These are phyloP conservation scores for Dryobotodes eremita DNA, from an alignment of 2,888 invertebrate genomes.

Conservation along the genomic window DNA sequence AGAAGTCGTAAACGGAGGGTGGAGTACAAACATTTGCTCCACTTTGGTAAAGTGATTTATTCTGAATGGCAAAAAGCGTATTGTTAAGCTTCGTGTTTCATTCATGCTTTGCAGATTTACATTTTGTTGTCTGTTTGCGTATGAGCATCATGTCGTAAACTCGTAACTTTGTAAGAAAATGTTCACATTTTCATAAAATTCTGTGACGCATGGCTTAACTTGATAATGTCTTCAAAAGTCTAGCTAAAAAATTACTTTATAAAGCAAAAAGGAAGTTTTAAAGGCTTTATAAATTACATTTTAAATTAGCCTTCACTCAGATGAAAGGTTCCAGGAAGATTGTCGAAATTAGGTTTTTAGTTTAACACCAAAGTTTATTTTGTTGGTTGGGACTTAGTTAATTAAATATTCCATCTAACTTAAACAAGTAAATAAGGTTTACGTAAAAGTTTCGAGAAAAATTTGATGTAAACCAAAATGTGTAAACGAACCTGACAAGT, in stretches of 20 bases:
- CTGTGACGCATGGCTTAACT: conserved; percentile 14
- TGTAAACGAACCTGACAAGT: conserved; percentile 39
- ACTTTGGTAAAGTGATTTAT: conserved; percentile 61
- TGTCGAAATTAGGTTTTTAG: conserved; percentile 13
- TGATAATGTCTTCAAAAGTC: conserved; percentile 24
- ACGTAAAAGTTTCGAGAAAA: neutral
- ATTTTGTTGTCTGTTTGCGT: conserved; percentile 49
- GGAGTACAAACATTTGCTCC: conserved; percentile 49
- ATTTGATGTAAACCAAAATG: conserved; percentile 8
- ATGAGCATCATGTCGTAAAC: conserved; percentile 34
- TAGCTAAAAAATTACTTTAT: conserved; percentile 3
- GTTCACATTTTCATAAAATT: conserved; percentile 43
- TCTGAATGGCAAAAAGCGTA: conserved; percentile 54
- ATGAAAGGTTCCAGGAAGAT: conserved; percentile 18
- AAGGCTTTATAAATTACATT: conserved; percentile 27
- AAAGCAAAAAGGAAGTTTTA: conserved; percentile 8
- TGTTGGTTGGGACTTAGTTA: neutral
- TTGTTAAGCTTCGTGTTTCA: conserved; percentile 52
- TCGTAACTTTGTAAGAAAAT: conserved; percentile 11
- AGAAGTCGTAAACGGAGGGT: conserved; percentile 50
- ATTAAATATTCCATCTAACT: conserved; percentile 25
- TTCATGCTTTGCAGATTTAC: conserved; percentile 52
- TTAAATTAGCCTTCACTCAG: conserved; percentile 12
- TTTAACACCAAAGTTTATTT: conserved; percentile 13
- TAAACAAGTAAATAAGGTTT: conserved; percentile 14